These are phyloP conservation scores for Erythrocercus mccallii DNA, from an alignment of 2,113 vertebrate species.

Conservation along the genomic window DNA sequence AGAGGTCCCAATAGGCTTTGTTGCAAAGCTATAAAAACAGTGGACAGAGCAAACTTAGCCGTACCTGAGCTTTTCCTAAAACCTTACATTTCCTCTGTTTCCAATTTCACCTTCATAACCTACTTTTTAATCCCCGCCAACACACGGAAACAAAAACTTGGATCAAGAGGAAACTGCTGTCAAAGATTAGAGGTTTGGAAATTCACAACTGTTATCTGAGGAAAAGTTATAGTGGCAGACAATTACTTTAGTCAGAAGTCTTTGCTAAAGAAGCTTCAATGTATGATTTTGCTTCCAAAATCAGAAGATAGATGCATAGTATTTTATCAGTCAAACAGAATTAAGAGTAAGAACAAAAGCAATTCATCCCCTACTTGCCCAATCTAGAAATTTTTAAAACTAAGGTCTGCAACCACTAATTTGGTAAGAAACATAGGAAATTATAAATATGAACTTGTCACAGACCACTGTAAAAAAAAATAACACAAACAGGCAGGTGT, in stretches of 20 bases:
- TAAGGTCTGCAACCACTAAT: neutral
- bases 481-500: neutral
- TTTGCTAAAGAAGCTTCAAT: constrained; percentile 6
- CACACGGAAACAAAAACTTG: constrained; percentile 45
- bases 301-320: neutral
- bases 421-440: neutral
- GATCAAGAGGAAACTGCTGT: constrained; percentile 37
- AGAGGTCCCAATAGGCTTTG: neutral
- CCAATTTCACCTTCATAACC: constrained; percentile 16
- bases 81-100: constrained; percentile 49
- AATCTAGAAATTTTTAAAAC: neutral
- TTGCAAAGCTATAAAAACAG: neutral
- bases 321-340: constrained; percentile 10
- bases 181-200: constrained; percentile 29
- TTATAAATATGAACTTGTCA: constrained; percentile 13
- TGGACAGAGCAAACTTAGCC: neutral
- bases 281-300: constrained; percentile 4
- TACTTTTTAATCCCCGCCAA: constrained; percentile 48
- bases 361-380: neutral
- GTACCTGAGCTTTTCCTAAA: constrained; percentile 45
- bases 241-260: neutral
- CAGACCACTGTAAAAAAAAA: neutral
- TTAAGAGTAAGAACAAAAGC: constrained; percentile 1
- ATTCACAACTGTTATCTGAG: constrained; percentile 35
- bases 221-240: neutral